Evolutionary conservation across 1,140 invertebrate species (phyloP).

Genomic region (Sarcophaga peregrina): DNA sequence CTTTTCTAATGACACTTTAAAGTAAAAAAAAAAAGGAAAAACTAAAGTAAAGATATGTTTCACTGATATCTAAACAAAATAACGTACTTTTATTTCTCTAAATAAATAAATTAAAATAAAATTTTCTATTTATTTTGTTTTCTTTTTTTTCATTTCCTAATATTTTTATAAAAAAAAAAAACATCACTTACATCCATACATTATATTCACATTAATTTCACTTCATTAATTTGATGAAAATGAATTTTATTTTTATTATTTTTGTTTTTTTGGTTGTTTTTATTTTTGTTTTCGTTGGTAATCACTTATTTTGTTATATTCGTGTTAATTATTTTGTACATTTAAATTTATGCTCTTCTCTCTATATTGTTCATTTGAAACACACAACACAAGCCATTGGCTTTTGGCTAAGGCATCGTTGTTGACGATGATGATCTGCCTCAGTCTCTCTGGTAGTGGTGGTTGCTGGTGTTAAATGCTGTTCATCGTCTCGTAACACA

Average conservation of each 20-base stretch:
- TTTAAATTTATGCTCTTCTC: conserved; percentile 14
- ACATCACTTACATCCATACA: too few species aligned
- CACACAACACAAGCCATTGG: neutral
- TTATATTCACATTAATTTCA: neutral
- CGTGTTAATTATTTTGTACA: neutral
- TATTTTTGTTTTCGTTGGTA: neutral
- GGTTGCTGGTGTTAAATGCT: neutral
- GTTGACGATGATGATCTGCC: too few species aligned
- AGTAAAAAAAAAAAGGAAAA: neutral
- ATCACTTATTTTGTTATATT: neutral
- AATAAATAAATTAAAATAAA: too few species aligned
- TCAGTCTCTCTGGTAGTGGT: neutral
- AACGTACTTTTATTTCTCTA: neutral
- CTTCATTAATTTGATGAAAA: neutral
- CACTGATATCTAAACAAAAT: neutral
- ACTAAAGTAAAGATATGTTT: neutral
- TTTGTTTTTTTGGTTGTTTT: neutral
- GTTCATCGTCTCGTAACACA: neutral
- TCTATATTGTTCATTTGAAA: neutral
- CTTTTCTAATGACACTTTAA: conserved; percentile 12
- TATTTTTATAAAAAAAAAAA: neutral
- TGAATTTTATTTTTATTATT: neutral
- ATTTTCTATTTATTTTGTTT: neutral
- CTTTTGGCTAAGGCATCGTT: neutral
- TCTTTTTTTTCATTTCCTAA: neutral